Percentiles rank a stretch among this genome's conserved stretches.
phyloP scores from a whole-genome alignment of 2,113 vertebrate species.

The Pelvicachromis taeniatus region DNA sequence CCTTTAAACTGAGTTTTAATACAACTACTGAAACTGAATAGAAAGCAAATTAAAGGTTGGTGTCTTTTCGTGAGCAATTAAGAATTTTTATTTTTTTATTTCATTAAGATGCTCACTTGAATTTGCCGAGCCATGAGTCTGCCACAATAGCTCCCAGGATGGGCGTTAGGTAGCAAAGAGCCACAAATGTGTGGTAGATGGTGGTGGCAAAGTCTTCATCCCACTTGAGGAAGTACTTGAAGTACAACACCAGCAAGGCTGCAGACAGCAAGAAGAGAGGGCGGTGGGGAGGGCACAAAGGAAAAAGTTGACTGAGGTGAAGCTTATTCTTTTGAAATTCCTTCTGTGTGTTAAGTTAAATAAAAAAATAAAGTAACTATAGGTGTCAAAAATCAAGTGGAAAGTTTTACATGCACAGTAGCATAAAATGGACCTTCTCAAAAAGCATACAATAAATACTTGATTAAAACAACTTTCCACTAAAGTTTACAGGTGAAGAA shows the following conservation, averaged over 20 bases:
- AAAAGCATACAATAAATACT: not conserved
- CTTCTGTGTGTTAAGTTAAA: not conserved
- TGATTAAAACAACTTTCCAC: not conserved
- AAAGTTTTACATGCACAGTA: not conserved
- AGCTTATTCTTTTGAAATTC: not conserved
- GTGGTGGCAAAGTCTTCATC: conserved; percentile 82
- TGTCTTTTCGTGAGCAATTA: not conserved
- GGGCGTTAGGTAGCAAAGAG: conserved; percentile 90
- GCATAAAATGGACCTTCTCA: not conserved
- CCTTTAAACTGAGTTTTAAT: not conserved
- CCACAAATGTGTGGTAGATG: conserved; percentile 92
- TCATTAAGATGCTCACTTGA: conserved; percentile 78
- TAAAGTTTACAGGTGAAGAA: not conserved
- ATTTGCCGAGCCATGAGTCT: conserved; percentile 96
- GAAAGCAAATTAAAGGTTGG: not conserved
- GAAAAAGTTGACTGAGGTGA: not conserved
- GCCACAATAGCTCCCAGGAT: conserved; percentile 91
- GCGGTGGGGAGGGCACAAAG: not conserved
- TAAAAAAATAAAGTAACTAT: not conserved
- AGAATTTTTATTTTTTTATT: not conserved
- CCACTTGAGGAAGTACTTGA: conserved; percentile 86
- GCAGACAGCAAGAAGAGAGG: not conserved
- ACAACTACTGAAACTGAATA: not conserved
- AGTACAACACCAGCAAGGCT: conserved; percentile 94
- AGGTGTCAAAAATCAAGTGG: not conserved